Evolutionary conservation across 53 echinoderm and acorn worm genomes (phyloP), one percentile per base, ranked within the genome.

Genomic region (Paracentrotus lividus): DNA sequence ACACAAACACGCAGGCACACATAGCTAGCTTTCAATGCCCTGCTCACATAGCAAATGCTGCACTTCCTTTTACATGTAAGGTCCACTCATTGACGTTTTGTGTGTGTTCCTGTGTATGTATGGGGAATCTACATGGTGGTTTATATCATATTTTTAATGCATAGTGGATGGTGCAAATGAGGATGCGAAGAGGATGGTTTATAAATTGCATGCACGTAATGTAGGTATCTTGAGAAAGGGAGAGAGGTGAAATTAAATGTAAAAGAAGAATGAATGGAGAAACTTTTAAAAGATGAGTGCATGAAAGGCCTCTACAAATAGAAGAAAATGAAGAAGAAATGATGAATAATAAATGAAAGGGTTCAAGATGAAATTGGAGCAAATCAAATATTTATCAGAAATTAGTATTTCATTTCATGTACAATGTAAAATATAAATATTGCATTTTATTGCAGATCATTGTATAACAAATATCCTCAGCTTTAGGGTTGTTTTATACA

Each of bases 21-120:
- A 72, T 40, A 5, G 36, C 21, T 40, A 40, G 72, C 72, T 16
- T 72, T 20, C 36, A 72, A 36, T 38, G 72, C 4, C 18, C 14
- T 57, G 40, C 38, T 40, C 40, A 18, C 12, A 40, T 42, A 34
- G 36, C 18, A 0, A 69, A 69, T 40, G 72, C 4, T 32, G 40
- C 72, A 72, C 38, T 40, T 38, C 5, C 69, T 3, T 60, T 20
- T 65, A 31, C 33, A 32, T 38, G 64, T 29, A 64, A 27, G 64
- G 29, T 31, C 64, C 9, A 31, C 64, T 64, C 64, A 31, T 64
- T 64, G 27, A 27, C 31, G 8, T 64, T 27, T 14, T 55, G 64
- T 36, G 69, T 69, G 69, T 69, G 69, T 69, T 72, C 72, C 72
- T 72, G 72, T 72, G 72, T 72, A 40, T 72, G 40, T n/a, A n/a